Conservation (phyloP, 2,888 invertebrate species). For the Ctenicera cuprea region DNA sequence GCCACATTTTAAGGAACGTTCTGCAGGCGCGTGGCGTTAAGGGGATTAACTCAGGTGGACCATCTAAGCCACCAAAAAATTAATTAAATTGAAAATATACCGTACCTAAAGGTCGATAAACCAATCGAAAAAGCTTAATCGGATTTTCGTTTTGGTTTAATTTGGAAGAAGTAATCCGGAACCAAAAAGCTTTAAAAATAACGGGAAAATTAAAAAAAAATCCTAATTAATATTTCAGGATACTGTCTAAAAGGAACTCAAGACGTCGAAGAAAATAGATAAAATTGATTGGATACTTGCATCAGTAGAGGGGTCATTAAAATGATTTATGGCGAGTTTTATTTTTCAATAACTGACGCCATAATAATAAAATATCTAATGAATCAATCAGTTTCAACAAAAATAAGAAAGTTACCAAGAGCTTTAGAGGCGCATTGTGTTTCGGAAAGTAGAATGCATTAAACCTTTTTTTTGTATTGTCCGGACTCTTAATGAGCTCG, state of each 20-base stretch:
- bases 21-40: slow-evolving; percentile 25
- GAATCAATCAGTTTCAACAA: slow-evolving; percentile 36
- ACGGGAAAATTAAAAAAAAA: no score
- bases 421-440: slow-evolving; percentile 14
- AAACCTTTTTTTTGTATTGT: slow-evolving; percentile 29
- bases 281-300: slow-evolving; percentile 34
- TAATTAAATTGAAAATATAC: slow-evolving; percentile 25
- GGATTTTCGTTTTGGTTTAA: no score
- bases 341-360: slow-evolving; percentile 40
- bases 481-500: slow-evolving; percentile 13
- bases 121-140: no score
- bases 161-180: no score
- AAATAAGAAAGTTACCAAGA: slow-evolving; percentile 31
- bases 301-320: slow-evolving; percentile 34
- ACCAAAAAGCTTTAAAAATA: no score
- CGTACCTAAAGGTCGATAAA: not conserved
- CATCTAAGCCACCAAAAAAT: slow-evolving; percentile 19
- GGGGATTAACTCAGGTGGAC: slow-evolving; percentile 33
- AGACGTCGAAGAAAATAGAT: slow-evolving; percentile 1
- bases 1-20: slow-evolving; percentile 29
- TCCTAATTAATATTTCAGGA: not conserved
- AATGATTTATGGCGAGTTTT: slow-evolving; percentile 39
- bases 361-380: slow-evolving; percentile 44
- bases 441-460: slow-evolving; percentile 20
- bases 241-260: not conserved